Conservation (phyloP, 1,140 invertebrate species). For the Pseudomyrmex gracilis region DNA sequence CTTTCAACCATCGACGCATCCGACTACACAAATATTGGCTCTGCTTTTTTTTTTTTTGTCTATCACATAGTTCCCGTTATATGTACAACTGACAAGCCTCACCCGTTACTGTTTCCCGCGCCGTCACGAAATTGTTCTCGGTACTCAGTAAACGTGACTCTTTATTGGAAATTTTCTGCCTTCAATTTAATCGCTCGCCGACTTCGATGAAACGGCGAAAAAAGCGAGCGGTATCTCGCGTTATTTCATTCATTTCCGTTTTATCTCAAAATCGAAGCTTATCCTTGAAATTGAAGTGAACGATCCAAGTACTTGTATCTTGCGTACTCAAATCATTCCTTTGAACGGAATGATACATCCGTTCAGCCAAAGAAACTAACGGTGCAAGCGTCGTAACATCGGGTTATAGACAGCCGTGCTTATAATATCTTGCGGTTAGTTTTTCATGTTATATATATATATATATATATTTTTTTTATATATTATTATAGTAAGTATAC, state of each 20-base stretch:
- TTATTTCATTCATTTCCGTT: slow-evolving; percentile 25
- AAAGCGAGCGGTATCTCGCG: slow-evolving; percentile 12
- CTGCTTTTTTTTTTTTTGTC: slow-evolving; percentile 18
- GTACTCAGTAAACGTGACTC: slow-evolving; percentile 48
- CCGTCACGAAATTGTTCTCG: slow-evolving; percentile 44
- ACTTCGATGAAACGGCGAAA: slow-evolving; percentile 35
- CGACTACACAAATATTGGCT: slow-evolving; percentile 29
- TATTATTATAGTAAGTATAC: too few relatives aligned
- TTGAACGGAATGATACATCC: background rate
- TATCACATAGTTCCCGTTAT: slow-evolving; percentile 27
- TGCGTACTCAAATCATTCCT: slow-evolving; percentile 48
- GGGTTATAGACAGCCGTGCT: background rate
- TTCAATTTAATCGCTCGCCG: slow-evolving; percentile 38
- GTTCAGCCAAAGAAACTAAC: background rate
- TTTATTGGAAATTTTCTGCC: slow-evolving; percentile 55
- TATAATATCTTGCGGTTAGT: slow-evolving; percentile 14
- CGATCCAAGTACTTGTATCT: slow-evolving; percentile 22
- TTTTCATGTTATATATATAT: slow-evolving; percentile 17
- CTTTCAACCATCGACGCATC: slow-evolving; percentile 42
- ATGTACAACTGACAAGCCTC: slow-evolving; percentile 28
- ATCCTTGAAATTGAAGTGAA: slow-evolving; percentile 52
- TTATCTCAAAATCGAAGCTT: slow-evolving; percentile 50
- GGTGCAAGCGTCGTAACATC: slow-evolving; percentile 16
- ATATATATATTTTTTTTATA: too few relatives aligned
- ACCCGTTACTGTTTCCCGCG: slow-evolving; percentile 32